Evolutionary conservation across 2,888 invertebrate genomes (phyloP), one percentile per base, ranked within the genome.

Genomic region (Lochmaea crataegi): DNA sequence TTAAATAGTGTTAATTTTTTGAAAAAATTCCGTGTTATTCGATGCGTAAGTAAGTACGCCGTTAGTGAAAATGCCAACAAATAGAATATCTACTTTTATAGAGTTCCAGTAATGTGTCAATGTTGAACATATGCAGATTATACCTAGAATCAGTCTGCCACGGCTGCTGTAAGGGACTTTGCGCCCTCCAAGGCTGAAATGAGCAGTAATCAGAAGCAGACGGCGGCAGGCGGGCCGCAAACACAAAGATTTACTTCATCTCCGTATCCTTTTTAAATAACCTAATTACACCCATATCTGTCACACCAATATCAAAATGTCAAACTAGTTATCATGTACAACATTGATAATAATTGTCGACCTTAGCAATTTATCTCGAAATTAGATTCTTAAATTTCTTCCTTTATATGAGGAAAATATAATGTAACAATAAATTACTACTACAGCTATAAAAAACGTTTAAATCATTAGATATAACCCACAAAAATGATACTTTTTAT

Each of bases 121-220:
- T 83, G 77, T 80, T 84, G 83, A 85, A 85, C 86, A 84, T 86
- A 87, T 87, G 86, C 83, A 85, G 85, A 84, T 82, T 79, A 41
- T 41, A 18, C 80, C 78, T 80, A 81, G 82, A 82, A 76, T 80
- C 80, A 82, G 83, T 83, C 83, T 88, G 89, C 89, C 90, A 90
- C 89, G 90, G 90, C 90, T 89, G 88, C 89, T 89, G 89, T 90
- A 81, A 85, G 85, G 84, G 88, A 89, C 89, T 88, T 88, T 87
- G 89, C 86, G 89, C 89, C 89, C 61, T 63, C 61, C 89, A 88
- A 89, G 89, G 89, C 77, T 88, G 87, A 89, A 87, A 91, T 91
- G 91, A 91, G 90, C 88, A 89, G 90, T 87, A 91, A 91, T 88
- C 90, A 90, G 87, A 91, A 91, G 87, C 90, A 89, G 89, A 89